Evolutionary conservation across 2,797 vertebrate species (phyloP).

Genomic region (Vireo griseus): DNA sequence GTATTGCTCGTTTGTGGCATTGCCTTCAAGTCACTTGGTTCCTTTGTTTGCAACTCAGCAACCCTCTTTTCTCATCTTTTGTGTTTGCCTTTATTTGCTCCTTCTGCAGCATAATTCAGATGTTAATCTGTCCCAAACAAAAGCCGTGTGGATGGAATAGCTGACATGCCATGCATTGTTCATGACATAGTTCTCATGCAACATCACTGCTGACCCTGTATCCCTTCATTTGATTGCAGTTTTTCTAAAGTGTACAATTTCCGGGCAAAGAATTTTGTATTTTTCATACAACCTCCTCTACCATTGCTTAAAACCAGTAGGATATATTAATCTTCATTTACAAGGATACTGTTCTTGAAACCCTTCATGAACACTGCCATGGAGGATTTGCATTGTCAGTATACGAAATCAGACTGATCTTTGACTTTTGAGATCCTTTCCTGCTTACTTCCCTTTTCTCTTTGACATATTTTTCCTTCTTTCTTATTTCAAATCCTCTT

Average conservation of each 20-base stretch:
- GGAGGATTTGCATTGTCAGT: background rate
- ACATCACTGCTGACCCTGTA: background rate
- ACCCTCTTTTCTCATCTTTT: background rate
- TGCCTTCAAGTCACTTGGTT: background rate
- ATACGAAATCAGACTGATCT: background rate
- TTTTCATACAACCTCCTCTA: background rate
- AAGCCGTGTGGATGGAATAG: background rate
- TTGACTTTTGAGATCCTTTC: background rate
- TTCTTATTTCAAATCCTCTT: background rate
- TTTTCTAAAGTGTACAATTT: background rate
- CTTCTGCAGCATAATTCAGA: background rate
- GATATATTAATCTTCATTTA: background rate
- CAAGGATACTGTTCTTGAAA: background rate
- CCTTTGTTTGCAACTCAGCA: background rate
- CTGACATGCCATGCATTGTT: background rate
- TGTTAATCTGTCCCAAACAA: background rate
- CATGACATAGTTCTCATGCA: background rate
- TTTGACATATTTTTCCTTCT: background rate
- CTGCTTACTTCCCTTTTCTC: background rate
- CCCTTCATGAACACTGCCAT: background rate
- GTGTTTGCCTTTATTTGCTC: background rate
- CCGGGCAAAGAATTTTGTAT: fast-evolving
- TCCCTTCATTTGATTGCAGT: background rate
- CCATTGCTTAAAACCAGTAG: background rate
- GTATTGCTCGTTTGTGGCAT: background rate